Base-by-base conservation (phyloP, 2,797 vertebrate genomes). In the Melopsittacus undulatus region DNA sequence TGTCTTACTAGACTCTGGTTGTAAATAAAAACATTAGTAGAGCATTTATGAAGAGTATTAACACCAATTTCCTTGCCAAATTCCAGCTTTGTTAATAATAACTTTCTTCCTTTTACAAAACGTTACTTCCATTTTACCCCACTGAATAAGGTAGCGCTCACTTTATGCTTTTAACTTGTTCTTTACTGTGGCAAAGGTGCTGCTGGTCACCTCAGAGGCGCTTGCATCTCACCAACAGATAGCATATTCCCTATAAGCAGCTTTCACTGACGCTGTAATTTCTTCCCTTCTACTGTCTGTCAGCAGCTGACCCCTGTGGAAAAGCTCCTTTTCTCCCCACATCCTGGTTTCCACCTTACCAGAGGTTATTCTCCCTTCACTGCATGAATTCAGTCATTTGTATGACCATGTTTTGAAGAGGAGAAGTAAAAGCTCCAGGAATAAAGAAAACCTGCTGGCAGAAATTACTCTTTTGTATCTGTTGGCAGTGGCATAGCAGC, bases 31-130 rank as follows among this genome's bases (percentile, higher is more conserved):
- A 17, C 43, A 30, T 62, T 86, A 30, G 34, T 64, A 26, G 74
- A 66, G 42, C 51, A 19, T 82, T 72, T 42, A 80, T 20, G 27
- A 78, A 40, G 27, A 76, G 11, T 26, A 80, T 57, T 92, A 95
- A 96, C 78, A 63, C 38, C 1, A 0, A 24, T 70, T 74, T 83
- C 68, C 77, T 76, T 1, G 2, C 51, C 0, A 0, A 70, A 79
- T 64, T 89, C 51, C 66, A 89, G 77, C 83, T 84, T 84, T 29
- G 74, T 30, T 42, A 27, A 63, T 77, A 76, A 64, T 70, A 70
- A 61, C 59, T 42, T 87, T 59, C 61, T 74, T n/a, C 75, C 68
- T 87, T 89, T 78, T 68, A 19, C 57, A 87, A 91, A 92, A 16
- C 14, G 6, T 61, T 48, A 21, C 20, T 77, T 63, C 45, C 51